These are phyloP conservation scores for Lacanobia oleracea DNA, from an alignment of 2,888 invertebrate species.

Conservation along the genomic window DNA sequence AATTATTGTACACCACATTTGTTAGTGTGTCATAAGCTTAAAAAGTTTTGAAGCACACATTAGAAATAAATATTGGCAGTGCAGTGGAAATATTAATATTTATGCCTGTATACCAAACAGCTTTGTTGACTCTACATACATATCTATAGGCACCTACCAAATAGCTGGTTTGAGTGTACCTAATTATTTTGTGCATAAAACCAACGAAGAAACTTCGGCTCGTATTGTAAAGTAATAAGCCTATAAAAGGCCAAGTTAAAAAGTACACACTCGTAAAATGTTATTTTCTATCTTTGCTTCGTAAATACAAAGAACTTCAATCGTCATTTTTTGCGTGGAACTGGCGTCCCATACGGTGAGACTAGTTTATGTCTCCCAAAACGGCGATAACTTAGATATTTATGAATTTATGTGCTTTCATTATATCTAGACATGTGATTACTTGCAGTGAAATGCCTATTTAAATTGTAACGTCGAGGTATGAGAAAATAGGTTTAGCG, in stretches of 20 bases:
- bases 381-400: conserved; percentile 27
- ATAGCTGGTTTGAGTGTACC: neutral
- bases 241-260: neutral
- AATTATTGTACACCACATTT: too few relatives aligned
- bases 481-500: too few relatives aligned
- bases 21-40: too few relatives aligned
- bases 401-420: conserved; percentile 5
- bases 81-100: too few relatives aligned
- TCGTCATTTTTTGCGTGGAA: conserved; percentile 13
- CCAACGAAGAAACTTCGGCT: neutral
- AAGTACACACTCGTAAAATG: neutral
- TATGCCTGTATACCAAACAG: too few relatives aligned
- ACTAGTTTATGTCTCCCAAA: conserved; percentile 36
- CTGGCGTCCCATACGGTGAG: neutral
- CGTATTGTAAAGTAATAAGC: neutral
- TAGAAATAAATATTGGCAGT: too few relatives aligned
- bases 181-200: neutral
- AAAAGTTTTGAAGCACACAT: too few relatives aligned
- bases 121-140: too few relatives aligned
- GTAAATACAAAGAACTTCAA: conserved; percentile 13
- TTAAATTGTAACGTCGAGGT: neutral
- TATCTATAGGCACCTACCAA: too few relatives aligned
- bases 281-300: neutral
- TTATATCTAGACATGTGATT: neutral
- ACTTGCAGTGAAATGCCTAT: neutral